These are phyloP conservation scores for Drosophila sp. DNA, from an alignment of 1,140 invertebrate species.

Conservation along the genomic window DNA sequence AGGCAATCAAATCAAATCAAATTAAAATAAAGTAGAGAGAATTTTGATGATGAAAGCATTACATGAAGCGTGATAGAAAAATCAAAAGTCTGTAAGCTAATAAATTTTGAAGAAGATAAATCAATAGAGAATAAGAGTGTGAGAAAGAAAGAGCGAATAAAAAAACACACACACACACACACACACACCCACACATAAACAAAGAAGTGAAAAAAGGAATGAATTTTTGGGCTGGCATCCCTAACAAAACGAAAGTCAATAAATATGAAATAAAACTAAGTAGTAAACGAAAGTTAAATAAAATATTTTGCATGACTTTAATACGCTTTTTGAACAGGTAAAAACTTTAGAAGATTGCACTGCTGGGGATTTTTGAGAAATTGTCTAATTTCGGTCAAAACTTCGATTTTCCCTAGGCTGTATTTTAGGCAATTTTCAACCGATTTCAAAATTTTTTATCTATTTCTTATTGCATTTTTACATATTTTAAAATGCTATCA, in stretches of 20 bases:
- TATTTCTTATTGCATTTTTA: too few relatives aligned
- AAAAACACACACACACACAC: conserved; percentile 3
- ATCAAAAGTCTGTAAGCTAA: conserved; percentile 59
- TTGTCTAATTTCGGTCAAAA: too few relatives aligned
- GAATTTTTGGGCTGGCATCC: neutral
- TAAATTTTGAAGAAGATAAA: conserved; percentile 71
- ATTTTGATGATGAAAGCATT: conserved; percentile 56
- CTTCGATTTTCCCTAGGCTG: too few relatives aligned
- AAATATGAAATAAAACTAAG: neutral
- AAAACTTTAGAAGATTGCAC: too few relatives aligned
- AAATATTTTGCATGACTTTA: too few relatives aligned
- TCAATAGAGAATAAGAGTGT: conserved; percentile 52
- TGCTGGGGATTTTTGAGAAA: too few relatives aligned
- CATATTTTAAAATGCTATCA: too few relatives aligned
- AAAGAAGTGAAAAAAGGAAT: conserved; percentile 42
- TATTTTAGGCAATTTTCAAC: too few relatives aligned
- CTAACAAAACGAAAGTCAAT: conserved; percentile 8
- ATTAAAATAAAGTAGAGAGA: conserved; percentile 35
- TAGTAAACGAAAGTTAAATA: neutral
- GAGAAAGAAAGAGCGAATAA: conserved; percentile 25
- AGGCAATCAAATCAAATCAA: conserved; percentile 72
- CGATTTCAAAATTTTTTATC: too few relatives aligned
- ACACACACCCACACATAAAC: neutral
- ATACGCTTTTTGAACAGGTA: too few relatives aligned
- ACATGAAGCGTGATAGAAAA: conserved; percentile 58